These are phyloP conservation scores for Panthera tigris DNA, from an alignment of 2,113 vertebrate species.

Conservation along the genomic window DNA sequence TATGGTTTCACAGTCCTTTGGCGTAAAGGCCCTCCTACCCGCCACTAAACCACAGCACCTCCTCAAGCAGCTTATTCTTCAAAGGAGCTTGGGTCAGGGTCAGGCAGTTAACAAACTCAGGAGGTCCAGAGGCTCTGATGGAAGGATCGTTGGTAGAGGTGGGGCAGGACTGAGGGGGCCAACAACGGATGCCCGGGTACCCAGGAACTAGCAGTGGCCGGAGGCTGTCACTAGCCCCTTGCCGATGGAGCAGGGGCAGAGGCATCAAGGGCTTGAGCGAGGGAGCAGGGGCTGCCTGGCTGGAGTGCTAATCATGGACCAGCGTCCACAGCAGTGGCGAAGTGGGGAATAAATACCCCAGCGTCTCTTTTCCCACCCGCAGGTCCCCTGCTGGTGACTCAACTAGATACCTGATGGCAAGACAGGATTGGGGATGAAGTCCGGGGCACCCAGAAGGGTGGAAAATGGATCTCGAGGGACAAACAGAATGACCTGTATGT, in stretches of 20 bases:
- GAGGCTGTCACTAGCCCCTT: background rate
- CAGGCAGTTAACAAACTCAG: background rate
- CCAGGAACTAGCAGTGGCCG: background rate
- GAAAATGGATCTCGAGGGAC: background rate
- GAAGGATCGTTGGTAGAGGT: background rate
- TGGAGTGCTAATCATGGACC: accelerated
- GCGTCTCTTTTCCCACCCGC: background rate
- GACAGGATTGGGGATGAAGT: accelerated
- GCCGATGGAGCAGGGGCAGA: too few relatives aligned
- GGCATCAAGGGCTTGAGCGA: background rate
- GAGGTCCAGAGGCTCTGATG: background rate
- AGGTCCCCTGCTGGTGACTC: background rate
- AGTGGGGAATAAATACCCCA: background rate
- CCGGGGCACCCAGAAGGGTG: background rate
- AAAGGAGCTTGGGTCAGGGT: background rate
- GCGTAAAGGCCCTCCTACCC: background rate
- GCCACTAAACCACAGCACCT: background rate
- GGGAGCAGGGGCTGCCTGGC: background rate
- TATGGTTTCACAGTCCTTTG: background rate
- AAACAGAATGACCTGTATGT: background rate
- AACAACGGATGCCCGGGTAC: background rate
- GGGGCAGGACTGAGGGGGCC: too few relatives aligned
- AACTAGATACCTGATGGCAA: background rate
- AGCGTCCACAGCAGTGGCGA: background rate
- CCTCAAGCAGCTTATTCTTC: background rate